Evolutionary conservation across 1,140 invertebrate genomes (phyloP).

Genomic region (Condylostylus longicornis): DNA sequence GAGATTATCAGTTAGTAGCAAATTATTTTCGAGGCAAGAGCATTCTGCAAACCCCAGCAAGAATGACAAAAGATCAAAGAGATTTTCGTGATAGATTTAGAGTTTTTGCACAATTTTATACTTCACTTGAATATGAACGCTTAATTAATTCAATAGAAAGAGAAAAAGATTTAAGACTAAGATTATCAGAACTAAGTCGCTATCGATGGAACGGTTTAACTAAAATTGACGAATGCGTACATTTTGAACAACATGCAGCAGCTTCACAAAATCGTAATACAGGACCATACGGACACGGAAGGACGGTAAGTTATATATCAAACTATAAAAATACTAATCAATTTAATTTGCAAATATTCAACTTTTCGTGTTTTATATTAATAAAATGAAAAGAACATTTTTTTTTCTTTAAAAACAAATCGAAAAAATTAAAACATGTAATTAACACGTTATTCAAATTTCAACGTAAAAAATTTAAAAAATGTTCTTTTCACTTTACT

Average conservation of each 20-base stretch:
- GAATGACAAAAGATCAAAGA: conserved; percentile 35
- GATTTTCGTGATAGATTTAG: conserved; percentile 67
- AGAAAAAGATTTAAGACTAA: conserved; percentile 65
- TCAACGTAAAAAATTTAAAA: too few species aligned
- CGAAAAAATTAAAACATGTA: too few species aligned
- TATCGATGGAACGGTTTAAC: conserved; percentile 69
- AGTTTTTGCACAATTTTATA: conserved; percentile 76
- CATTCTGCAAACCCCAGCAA: conserved; percentile 19
- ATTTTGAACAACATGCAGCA: conserved; percentile 63
- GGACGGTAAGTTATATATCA: conserved; percentile 23
- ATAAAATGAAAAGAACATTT: too few species aligned
- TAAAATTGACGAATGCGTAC: conserved; percentile 61
- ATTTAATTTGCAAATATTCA: conserved; percentile 2
- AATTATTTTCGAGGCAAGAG: conserved; percentile 52
- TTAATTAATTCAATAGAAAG: conserved; percentile 60
- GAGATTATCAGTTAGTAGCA: conserved; percentile 71
- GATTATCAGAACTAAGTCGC: conserved; percentile 65
- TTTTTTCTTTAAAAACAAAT: too few species aligned
- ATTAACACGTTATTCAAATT: too few species aligned
- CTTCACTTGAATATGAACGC: conserved; percentile 64
- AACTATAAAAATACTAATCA: background rate
- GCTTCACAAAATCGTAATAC: conserved; percentile 29
- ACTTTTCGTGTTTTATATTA: conserved; percentile 1
- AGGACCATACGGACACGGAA: conserved; percentile 30
- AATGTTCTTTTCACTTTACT: too few species aligned